Base-by-base conservation (phyloP, 2,113 vertebrate genomes). In the Anseranas semipalmata region DNA sequence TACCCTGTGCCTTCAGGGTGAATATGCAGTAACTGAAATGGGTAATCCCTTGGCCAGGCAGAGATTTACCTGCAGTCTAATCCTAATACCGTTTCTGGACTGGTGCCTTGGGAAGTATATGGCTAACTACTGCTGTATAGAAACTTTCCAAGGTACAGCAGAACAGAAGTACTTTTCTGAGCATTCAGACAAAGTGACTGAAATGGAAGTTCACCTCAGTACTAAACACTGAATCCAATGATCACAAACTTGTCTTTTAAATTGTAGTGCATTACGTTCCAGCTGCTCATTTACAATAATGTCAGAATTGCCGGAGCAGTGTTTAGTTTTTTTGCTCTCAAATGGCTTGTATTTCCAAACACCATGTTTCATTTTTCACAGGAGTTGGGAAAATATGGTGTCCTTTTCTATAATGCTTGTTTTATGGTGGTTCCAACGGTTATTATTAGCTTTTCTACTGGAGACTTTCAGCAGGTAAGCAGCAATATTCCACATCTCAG, bases 371-470 rank as follows among this genome's bases (percentile, higher is more conserved):
- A 8, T 93, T 87, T 95, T 81, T 95, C 9, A 48, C 63, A 99
- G 99, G 98, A 98, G 70, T 90, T 99, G 43, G 99, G 99, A 52
- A 99, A 98, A 96, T 99, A 99, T 0, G 99, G 99, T 35, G 98
- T 99, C 65, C 98, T 99, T 93, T 99, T 99, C 97, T 99, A 99
- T 97, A 99, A 99, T 76, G 98, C 99, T n/a, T 97, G 98, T 74
- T 98, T 99, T 94, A 99, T 99, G 95, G 96, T 99, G 74, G 81
- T 99, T 72, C 99, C 99, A 24, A 98, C 99, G 35, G 13, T 98
- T 30, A 56, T 99, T 94, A 96, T 98, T 53, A 99, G 99, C 78
- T 95, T 96, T 22, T 98, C 92, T 81, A 99, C 98, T 28, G 99
- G 99, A 94, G 99, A 99, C 96, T 95, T 99, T 66, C 95, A 98